Base-by-base conservation (phyloP, 2,888 invertebrate species). In the Agrochola lychnidis region DNA sequence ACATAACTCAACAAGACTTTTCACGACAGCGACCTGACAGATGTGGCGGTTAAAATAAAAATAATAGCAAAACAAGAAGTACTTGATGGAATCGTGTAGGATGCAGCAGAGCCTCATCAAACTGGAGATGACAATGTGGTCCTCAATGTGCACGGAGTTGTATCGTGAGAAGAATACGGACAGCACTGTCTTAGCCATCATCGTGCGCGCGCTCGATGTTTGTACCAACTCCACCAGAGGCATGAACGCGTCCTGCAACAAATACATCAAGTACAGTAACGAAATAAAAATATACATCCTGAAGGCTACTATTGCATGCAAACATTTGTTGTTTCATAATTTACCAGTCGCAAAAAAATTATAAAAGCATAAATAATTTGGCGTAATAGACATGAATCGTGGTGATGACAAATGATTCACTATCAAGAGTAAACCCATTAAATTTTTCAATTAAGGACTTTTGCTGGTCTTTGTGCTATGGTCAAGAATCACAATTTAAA, bases 61-160 rank as follows among this genome's bases (percentile, higher is more conserved):
- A 56, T 22, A 56, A 61, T 64, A 40, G 19, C 4, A 53, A 66
- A 63, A 56, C 22, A 7, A 45, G 80, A 40, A 91, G 90, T 96
- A 99, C 99, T 98, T 99, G 68, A 99, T 98, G 7, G 98, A 99
- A 94, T 99, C 99, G 92, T 99, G 99, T 89, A 99, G 97, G 85
- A 98, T 98, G 90, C 98, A 98, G 89, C 99, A 98, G 22, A 99
- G 97, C 91, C 98, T 98, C 98, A 99, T 98, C 68, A 99, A 96
- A 73, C 98, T 98, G 92, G 98, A 98, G 74, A 98, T 98, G 70
- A 99, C 98, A 57, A 99, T 98, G 48, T 98, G 98, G 95, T 99
- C 99, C 74, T 97, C 98, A 45, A 98, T 97, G 57, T 92, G 88
- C 45, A 96, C 89, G 88, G 97, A 83, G 88, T 89, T 95, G 93